Evolutionary conservation across 53 echinoderm and acorn worm genomes (phyloP).

Genomic region (Mesocentrotus franciscanus): DNA sequence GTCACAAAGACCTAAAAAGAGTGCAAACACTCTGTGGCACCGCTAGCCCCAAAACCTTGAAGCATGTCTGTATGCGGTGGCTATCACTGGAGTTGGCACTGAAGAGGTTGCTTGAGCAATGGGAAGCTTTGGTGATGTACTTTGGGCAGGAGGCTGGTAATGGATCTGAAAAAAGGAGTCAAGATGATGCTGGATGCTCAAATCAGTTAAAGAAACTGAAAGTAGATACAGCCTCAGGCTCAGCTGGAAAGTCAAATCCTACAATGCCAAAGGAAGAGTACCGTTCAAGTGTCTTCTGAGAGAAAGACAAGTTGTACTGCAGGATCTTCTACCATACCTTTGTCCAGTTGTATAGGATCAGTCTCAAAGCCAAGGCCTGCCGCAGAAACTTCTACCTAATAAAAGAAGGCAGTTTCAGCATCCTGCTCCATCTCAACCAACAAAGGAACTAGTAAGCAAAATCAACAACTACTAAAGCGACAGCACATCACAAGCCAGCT

Average conservation of each 20-base stretch:
- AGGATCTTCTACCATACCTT: too few species aligned
- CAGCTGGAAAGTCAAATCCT: constrained; percentile 49
- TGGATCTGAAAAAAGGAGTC: constrained; percentile 3
- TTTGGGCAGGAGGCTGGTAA: constrained; percentile 71
- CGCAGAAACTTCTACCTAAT: not conserved
- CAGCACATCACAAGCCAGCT: not conserved
- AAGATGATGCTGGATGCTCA: constrained; percentile 12
- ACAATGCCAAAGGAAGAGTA: constrained; percentile 9
- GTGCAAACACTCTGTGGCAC: constrained; percentile 57
- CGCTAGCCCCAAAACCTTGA: not conserved
- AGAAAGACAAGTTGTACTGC: constrained; percentile 46
- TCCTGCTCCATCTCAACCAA: not conserved
- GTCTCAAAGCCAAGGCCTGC: too few species aligned
- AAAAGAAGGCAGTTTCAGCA: not conserved
- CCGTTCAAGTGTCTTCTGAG: not conserved
- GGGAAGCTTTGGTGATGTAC: constrained; percentile 68
- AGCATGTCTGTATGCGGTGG: constrained; percentile 69
- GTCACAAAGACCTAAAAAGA: constrained; percentile 60
- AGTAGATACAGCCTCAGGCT: constrained; percentile 20
- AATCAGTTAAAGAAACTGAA: constrained; percentile 53
- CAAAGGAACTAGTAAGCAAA: not conserved
- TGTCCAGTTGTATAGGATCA: too few species aligned
- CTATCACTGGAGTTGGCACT: constrained; percentile 65
- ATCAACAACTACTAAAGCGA: not conserved
- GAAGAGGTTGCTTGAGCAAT: constrained; percentile 73